Base-by-base conservation (phyloP, 2,797 vertebrate species). In the Arrhamphus sclerolepis region DNA sequence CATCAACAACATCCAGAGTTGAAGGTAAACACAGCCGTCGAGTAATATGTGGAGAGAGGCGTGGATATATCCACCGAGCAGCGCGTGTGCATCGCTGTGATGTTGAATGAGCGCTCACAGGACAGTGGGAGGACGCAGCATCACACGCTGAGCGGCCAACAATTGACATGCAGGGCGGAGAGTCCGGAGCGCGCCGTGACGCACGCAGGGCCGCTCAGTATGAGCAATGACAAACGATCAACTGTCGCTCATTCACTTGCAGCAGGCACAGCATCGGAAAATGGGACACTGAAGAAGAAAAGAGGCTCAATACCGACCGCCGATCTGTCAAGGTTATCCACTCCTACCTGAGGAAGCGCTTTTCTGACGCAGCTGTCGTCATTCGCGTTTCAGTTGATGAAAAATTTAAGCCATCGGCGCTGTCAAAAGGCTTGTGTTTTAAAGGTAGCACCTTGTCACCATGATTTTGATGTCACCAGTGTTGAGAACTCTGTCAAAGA, bases 111-210 rank as follows among this genome's bases (percentile, higher is more conserved):
- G 74, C 68, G 67, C 72, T 67, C 55, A 21, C 77, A 49, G 84
- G 85, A 88, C 80, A 49, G 59, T 69, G 78, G 77, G 56, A 77
- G 82, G 84, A 85, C 61, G 59, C 54, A 71, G 69, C 56, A 78
- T 91, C 89, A 91, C 89, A 71, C 78, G 89, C 82, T 68, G 74
- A 81, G 66, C 75, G 67, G 62, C 74, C 78, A 58, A 21, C 76
- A 54, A 68, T 79, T 83, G 62, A 70, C 85, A 73, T 61, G 69
- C 81, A 54, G 81, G 72, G 83, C 51, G 82, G 80, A 79, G 84
- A 70, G 86, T 78, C 46, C 61, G 40, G 72, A 43, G 67, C 81
- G 69, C 70, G 53, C 77, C 53, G 83, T 88, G 87, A 90, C 89
- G 87, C 89, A 87, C 86, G 31, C 5, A 56, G 60, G 10, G 67